Conservation (phyloP, 2,113 vertebrate genomes). For the Cryptotis parvus region DNA sequence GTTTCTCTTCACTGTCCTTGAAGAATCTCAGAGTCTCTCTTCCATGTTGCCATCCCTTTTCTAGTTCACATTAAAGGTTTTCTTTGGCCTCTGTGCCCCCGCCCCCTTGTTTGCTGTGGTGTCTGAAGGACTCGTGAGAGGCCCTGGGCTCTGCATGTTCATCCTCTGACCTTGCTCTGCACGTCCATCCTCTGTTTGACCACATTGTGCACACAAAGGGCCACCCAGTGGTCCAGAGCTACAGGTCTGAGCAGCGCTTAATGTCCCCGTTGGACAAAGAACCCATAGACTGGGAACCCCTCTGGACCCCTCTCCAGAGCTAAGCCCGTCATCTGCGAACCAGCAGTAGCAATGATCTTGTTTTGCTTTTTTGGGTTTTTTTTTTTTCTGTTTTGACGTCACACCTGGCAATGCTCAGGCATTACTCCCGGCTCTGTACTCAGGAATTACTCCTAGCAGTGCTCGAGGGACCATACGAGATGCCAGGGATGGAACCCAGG, state of each 20-base stretch:
- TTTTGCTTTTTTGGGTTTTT: too few relatives aligned
- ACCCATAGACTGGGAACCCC: background rate
- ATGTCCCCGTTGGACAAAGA: background rate
- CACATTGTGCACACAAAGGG: too few relatives aligned
- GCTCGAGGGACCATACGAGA: too few relatives aligned
- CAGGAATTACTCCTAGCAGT: too few relatives aligned
- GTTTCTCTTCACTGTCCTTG: background rate
- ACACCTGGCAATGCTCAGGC: too few relatives aligned
- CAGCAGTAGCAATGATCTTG: background rate
- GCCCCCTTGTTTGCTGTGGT: background rate
- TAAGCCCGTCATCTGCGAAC: background rate
- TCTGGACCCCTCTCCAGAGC: background rate
- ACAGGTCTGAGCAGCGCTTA: background rate
- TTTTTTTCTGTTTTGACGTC: too few relatives aligned
- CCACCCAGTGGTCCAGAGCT: too few relatives aligned
- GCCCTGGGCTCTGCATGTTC: background rate
- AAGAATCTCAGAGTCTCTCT: background rate
- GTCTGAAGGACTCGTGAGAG: background rate
- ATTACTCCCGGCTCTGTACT: too few relatives aligned
- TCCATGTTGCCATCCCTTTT: background rate
- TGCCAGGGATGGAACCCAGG: too few relatives aligned
- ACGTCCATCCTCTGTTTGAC: too few relatives aligned
- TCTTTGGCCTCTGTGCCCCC: too few relatives aligned
- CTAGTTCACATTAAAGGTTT: background rate
- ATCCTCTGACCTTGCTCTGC: background rate